Evolutionary conservation across 2,113 vertebrate genomes (phyloP).

Genomic region (Promerops cafer): DNA sequence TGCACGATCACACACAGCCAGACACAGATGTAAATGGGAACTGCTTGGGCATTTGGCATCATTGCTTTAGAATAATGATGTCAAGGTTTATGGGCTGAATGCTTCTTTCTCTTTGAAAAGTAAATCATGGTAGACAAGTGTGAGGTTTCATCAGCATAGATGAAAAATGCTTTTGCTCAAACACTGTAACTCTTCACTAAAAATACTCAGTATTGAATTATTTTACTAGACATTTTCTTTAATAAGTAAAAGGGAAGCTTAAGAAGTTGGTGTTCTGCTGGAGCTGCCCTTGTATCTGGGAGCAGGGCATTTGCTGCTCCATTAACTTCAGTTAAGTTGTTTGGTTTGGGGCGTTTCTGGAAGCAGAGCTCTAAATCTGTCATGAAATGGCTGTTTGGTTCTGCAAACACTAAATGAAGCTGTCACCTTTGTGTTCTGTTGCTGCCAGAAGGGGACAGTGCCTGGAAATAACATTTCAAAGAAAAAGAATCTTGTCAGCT

Average conservation of each 20-base stretch:
- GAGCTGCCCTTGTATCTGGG: neutral
- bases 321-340: neutral
- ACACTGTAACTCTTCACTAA: neutral
- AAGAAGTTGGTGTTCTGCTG: neutral
- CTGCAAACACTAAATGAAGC: neutral
- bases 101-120: neutral
- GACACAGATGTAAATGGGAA: neutral
- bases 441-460: conserved; percentile 17
- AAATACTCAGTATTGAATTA: neutral
- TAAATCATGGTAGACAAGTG: neutral
- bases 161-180: neutral
- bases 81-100: neutral
- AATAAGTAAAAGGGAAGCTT: neutral
- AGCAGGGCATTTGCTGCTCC: neutral
- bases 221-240: neutral
- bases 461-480: neutral
- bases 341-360: neutral
- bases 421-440: neutral
- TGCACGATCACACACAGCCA: neutral
- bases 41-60: neutral
- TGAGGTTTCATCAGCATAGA: neutral
- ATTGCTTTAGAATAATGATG: neutral
- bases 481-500: neutral
- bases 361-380: neutral
- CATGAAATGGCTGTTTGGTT: neutral